phyloP scores from a whole-genome alignment of 2,888 invertebrate species.

The Podabrus alpinus region DNA sequence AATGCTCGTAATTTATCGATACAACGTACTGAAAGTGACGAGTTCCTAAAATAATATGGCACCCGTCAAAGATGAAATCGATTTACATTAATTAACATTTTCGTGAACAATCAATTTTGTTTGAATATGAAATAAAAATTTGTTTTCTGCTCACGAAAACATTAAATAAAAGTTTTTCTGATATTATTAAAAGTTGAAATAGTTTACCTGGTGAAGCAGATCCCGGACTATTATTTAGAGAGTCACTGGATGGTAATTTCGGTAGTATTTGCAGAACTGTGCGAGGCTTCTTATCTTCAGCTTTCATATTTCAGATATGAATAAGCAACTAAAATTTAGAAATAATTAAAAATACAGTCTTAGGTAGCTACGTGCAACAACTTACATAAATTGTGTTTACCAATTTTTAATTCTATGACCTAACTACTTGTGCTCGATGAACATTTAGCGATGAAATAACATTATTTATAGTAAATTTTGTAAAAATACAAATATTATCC shows the following conservation, averaged over 20 bases:
- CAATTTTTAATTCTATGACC: background rate
- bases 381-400: background rate
- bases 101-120: background rate
- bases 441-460: background rate
- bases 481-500: background rate
- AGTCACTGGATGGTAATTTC: slow-evolving; percentile 63
- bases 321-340: background rate
- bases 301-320: slow-evolving; percentile 29
- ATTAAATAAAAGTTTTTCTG: background rate
- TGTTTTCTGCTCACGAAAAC: background rate
- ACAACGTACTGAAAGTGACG: background rate
- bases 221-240: slow-evolving; percentile 63
- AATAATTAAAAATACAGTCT: background rate
- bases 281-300: slow-evolving; percentile 47
- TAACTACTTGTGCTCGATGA: background rate
- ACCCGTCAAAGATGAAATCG: background rate
- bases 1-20: background rate
- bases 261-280: slow-evolving; percentile 55
- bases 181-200: background rate
- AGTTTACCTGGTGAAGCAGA: slow-evolving; percentile 62
- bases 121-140: background rate
- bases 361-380: background rate
- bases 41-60: background rate
- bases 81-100: background rate
- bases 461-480: background rate